These are phyloP conservation scores for Gadus macrocephalus DNA, from an alignment of 2,113 vertebrate genomes.

Conservation along the genomic window DNA sequence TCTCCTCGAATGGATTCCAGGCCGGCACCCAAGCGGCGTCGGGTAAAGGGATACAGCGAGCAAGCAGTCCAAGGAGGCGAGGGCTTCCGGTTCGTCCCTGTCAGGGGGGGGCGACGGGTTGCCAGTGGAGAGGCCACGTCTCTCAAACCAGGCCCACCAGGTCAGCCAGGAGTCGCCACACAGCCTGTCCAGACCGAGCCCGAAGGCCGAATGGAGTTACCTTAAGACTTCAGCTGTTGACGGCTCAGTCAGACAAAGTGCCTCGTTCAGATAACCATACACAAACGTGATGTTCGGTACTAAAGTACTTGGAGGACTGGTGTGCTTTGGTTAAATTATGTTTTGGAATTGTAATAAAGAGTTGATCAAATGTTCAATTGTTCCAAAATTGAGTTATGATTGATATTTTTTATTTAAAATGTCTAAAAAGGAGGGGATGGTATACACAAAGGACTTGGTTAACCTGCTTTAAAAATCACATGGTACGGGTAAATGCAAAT, in stretches of 20 bases:
- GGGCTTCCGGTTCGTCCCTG: not conserved
- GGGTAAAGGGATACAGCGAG: not conserved
- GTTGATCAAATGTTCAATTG: no score
- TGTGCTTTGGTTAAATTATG: no score
- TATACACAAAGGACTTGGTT: no score
- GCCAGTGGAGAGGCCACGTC: not conserved
- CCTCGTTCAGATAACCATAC: not conserved
- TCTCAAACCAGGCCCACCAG: not conserved
- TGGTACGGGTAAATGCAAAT: no score
- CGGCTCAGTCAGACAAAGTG: constrained; percentile 29
- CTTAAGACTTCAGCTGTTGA: constrained; percentile 35
- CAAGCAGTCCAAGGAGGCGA: not conserved
- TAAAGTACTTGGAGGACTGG: no score
- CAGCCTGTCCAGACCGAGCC: not conserved
- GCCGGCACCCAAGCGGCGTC: no score
- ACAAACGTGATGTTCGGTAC: not conserved
- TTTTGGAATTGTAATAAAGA: no score
- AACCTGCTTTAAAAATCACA: no score
- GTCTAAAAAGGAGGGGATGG: no score
- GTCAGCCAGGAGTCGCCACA: not conserved
- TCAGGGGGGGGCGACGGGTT: not conserved
- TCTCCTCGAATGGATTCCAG: no score
- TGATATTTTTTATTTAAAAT: no score
- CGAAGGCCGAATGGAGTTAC: constrained; percentile 33
- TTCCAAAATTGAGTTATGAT: no score